These are phyloP conservation scores for Brachyptera risi DNA, from an alignment of 2,888 invertebrate genomes.

Conservation along the genomic window DNA sequence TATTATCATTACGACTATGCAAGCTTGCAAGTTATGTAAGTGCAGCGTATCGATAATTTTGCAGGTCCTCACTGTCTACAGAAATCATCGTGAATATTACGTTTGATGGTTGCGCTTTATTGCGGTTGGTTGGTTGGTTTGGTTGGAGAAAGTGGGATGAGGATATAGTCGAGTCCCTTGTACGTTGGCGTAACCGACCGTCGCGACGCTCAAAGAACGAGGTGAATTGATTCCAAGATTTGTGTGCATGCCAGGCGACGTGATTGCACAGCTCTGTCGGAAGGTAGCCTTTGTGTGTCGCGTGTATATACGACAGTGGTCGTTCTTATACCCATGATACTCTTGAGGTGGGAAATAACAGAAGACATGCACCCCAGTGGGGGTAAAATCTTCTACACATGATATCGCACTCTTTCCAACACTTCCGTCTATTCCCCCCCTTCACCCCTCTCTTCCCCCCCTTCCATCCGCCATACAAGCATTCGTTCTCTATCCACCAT, in stretches of 20 bases:
- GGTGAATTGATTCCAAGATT: conserved; percentile 21
- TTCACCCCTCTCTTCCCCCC: too few species aligned
- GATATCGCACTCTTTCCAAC: conserved; percentile 1
- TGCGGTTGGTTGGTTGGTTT: neutral
- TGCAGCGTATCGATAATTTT: too few species aligned
- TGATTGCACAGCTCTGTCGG: conserved; percentile 19
- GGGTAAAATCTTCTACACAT: neutral
- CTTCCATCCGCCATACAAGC: too few species aligned
- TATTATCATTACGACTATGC: too few species aligned
- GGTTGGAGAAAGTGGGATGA: neutral
- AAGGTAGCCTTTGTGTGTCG: conserved; percentile 9
- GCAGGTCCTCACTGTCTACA: too few species aligned
- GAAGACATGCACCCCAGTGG: neutral
- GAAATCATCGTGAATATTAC: too few species aligned
- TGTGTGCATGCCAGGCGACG: conserved; percentile 7
- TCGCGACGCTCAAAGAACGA: conserved; percentile 5
- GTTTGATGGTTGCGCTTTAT: neutral
- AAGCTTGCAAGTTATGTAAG: too few species aligned
- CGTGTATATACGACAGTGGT: too few species aligned
- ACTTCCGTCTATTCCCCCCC: conserved; percentile 10
- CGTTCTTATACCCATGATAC: too few species aligned
- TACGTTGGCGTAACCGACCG: too few species aligned
- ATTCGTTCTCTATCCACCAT: too few species aligned
- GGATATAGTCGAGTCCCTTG: too few species aligned
- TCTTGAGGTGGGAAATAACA: conserved; percentile 11